Evolutionary conservation across 1,140 invertebrate genomes (phyloP).

Genomic region (Hyles vespertilio): DNA sequence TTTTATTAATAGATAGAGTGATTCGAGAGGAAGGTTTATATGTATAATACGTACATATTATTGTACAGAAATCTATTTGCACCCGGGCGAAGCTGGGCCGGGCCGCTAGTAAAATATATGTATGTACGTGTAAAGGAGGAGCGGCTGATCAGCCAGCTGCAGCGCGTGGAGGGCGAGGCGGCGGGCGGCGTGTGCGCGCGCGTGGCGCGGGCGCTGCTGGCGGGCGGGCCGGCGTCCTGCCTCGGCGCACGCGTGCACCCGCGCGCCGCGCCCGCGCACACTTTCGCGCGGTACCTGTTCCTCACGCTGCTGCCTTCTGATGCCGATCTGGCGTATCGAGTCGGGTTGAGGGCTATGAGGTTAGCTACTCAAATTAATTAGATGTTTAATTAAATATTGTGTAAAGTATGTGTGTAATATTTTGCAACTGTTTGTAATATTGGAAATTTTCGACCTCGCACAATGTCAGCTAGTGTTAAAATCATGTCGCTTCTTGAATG

Average conservation of each 20-base stretch:
- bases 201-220: conserved; percentile 79
- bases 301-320: conserved; percentile 83
- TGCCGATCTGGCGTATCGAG: conserved; percentile 85
- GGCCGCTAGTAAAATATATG: not conserved
- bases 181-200: conserved; percentile 78
- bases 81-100: too few relatives aligned
- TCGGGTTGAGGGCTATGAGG: conserved; percentile 79
- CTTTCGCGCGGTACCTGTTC: conserved; percentile 88
- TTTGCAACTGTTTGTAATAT: too few relatives aligned
- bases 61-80: too few relatives aligned
- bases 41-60: too few relatives aligned
- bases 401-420: too few relatives aligned
- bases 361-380: too few relatives aligned
- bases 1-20: too few relatives aligned
- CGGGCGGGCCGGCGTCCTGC: conserved; percentile 85
- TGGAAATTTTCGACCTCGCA: too few relatives aligned
- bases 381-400: too few relatives aligned
- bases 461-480: too few relatives aligned
- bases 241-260: conserved; percentile 85
- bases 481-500: too few relatives aligned
- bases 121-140: conserved; percentile 80
- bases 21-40: too few relatives aligned
- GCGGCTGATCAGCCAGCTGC: conserved; percentile 83
- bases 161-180: conserved; percentile 86
- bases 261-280: conserved; percentile 88